Base-by-base conservation (phyloP, 2,797 vertebrate species). In the Pelochelys cantorii region DNA sequence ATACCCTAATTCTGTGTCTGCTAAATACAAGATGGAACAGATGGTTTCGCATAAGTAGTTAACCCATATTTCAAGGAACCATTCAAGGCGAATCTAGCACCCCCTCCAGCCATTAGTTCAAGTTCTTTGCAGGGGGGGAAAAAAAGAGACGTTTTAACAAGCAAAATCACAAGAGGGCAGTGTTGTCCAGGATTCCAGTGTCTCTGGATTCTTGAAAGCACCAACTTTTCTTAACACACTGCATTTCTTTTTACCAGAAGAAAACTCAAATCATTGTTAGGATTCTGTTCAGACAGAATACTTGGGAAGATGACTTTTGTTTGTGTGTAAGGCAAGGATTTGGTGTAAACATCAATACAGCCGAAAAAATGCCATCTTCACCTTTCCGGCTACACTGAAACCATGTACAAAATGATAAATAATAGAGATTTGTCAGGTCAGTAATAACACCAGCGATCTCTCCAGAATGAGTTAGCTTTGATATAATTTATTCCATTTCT, bases 81-180 rank as follows among this genome's bases (percentile, higher is more conserved):
- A 23, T 71, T 71, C n/a, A 37, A 37, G 18, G 18, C 37, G 34
- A 71, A 23, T 34, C 18, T 34, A 37, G 20, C n/a, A 37, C 10
- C 18, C 18, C 65, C 18, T 34, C 18, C 17, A 18, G 9, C 4
- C 9, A 71, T 48, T 5, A 22, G n/a, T 18, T 82, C 25, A 17
- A 62, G 18, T 60, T 59, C 23, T 25, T 11, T 9, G 18, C 18
- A 22, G 8, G 20, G 20, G 42, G 42, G 53, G 55, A 3, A 7
- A 1, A 1, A 5, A 25, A 62, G 53, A 59, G 85, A 86, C 94
- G 93, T 82, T 82, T 95, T 97, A 96, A 96, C 95, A n/a, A 93
- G 81, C 95, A 89, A 90, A 95, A 97, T 97, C 98, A 97, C 98
- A 97, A 98, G 98, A 96, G 98, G 98, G 98, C 97, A 96, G 97